A percentile compares a stretch with the other conserved stretches of the same genome.
Evolutionary conservation across 2,113 vertebrate species (phyloP).

Genomic region (Megatriorchis doriae): DNA sequence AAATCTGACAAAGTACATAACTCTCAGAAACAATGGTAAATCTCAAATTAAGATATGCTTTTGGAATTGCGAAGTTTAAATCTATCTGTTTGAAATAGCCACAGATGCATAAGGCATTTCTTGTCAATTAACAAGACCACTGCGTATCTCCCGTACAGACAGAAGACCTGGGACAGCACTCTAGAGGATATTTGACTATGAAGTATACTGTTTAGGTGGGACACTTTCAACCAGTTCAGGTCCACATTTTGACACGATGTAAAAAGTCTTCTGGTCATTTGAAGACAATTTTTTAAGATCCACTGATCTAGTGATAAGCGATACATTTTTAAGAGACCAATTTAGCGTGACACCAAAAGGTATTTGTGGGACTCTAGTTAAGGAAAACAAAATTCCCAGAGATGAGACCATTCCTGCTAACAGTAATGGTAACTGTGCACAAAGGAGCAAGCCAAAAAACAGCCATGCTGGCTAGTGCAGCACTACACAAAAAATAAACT

Average conservation of each 20-base stretch:
- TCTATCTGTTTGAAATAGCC: not conserved
- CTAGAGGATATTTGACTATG: fast-evolving
- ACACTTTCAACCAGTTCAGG: not conserved
- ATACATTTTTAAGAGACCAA: not conserved
- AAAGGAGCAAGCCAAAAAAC: slow-evolving; percentile 48
- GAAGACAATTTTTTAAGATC: not conserved
- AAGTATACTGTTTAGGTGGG: not conserved
- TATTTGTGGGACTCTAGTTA: slow-evolving; percentile 35
- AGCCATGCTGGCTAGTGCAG: slow-evolving; percentile 51
- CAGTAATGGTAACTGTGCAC: slow-evolving; percentile 45
- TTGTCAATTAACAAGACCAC: not conserved
- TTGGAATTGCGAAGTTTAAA: not conserved
- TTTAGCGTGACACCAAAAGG: slow-evolving; percentile 6
- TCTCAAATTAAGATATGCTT: not conserved
- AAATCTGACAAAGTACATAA: not conserved
- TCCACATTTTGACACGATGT: not conserved
- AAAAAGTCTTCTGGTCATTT: not conserved
- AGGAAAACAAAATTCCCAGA: slow-evolving; percentile 53
- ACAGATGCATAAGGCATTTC: not conserved
- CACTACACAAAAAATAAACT: slow-evolving; percentile 34
- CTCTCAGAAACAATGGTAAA: not conserved
- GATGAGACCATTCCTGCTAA: slow-evolving; percentile 30
- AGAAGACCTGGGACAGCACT: not conserved
- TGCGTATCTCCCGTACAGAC: not conserved
- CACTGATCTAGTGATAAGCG: not conserved